Evolutionary conservation across 2,113 vertebrate genomes (phyloP).

Genomic region (Mormoops blainvillei): DNA sequence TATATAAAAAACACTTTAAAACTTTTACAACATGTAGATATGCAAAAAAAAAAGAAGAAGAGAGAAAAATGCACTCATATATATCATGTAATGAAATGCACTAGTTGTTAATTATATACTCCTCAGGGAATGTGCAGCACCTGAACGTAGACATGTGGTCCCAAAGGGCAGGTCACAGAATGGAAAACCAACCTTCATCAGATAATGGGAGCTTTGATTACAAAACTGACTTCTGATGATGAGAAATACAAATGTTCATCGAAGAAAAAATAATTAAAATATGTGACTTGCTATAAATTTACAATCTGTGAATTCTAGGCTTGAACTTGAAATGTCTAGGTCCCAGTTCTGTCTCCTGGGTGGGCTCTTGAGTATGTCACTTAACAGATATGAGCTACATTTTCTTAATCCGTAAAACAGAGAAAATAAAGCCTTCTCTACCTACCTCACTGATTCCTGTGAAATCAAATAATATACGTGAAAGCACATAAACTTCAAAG

Average conservation of each 20-base stretch:
- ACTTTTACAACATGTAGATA: neutral
- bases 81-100: neutral
- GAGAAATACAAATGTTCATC: neutral
- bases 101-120: neutral
- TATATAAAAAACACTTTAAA: slow-evolving; percentile 24
- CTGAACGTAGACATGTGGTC: neutral
- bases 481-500: neutral
- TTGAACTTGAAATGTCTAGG: neutral
- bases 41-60: neutral
- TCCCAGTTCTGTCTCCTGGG: neutral
- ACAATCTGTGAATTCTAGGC: neutral
- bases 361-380: neutral
- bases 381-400: neutral
- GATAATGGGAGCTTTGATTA: neutral
- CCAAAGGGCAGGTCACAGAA: neutral
- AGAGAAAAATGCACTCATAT: neutral
- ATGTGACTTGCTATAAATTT: neutral
- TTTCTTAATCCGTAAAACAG: neutral
- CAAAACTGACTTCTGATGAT: neutral
- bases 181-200: neutral
- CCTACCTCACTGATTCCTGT: neutral
- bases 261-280: slow-evolving; percentile 16
- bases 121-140: neutral
- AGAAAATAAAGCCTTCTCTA: neutral
- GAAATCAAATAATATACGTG: neutral